Base-by-base conservation (phyloP, 2,888 invertebrate genomes). In the Hydrotaea cyrtoneurina region DNA sequence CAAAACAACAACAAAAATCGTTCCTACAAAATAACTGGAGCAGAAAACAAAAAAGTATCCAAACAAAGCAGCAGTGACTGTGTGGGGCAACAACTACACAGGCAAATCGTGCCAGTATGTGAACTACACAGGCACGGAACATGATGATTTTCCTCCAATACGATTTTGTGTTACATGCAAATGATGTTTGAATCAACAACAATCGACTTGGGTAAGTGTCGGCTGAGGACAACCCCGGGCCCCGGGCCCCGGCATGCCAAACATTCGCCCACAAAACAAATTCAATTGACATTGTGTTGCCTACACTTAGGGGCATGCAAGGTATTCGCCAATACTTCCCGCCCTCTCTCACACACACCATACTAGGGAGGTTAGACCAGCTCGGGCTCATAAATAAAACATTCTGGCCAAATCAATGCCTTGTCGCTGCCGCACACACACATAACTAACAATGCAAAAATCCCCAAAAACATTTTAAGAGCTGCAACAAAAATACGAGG, bases 331-430 rank as follows among this genome's bases (percentile, higher is more conserved):
- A 11, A 10, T 10, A 10, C 10, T 39, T 8, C 39, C 11, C 3
- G 11, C 39, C 39, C 1, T 39, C 2, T 13, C 36, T 36, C 8
- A 3, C 36, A 5, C 36, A 3, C 36, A 3, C 36, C 36, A 36
- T 5, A 36, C n/a, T 31, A 10, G 10, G 13, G 1, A 55, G 21
- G 36, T 50, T 59, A 31, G 59, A 26, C 62, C 80, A 46, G 7
- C 64, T 46, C 80, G 78, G 74, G 0, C 1, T 46, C 46, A 83
- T 73, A 62, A 79, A 39, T 59, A 57, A 64, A 76, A 55, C n/a
- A 78, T 81, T 76, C 55, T 78, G 73, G 55, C 66, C 84, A 84
- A 84, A 84, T 84, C 78, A 84, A 81, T 81, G 78, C 81, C 64
- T 31, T 76, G 31, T 39, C 75, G 78, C 66, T 76, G 78, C 66